Evolutionary conservation across 2,113 vertebrate genomes (phyloP).

Genomic region (Lichenostomus cassidix): DNA sequence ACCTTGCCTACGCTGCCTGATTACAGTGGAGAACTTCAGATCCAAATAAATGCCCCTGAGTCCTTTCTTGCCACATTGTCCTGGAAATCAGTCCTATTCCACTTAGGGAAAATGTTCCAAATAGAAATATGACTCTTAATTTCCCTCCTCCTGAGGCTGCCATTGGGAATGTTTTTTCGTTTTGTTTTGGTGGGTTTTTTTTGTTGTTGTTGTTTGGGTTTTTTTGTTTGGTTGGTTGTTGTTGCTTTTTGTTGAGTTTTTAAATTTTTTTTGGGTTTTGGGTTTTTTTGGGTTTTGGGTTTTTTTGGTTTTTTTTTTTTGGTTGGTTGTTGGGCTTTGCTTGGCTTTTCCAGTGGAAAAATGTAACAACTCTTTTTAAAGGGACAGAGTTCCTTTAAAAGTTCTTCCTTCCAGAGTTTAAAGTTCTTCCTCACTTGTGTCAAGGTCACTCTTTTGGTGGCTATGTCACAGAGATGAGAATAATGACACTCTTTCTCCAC

Average conservation of each 20-base stretch:
- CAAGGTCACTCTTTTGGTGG: not conserved
- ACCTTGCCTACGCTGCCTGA: not conserved
- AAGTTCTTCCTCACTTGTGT: not conserved
- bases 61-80: not conserved
- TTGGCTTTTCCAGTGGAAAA: not conserved
- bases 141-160: not conserved
- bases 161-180: too few species aligned
- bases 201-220: not conserved
- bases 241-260: not conserved
- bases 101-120: not conserved
- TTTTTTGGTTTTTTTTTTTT: not conserved
- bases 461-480: not conserved
- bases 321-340: not conserved
- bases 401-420: too few species aligned
- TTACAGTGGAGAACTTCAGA: not conserved
- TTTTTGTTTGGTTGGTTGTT: not conserved
- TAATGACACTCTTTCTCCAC: not conserved
- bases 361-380: not conserved
- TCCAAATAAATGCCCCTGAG: not conserved
- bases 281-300: not conserved
- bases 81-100: not conserved
- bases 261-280: not conserved
- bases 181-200: too few species aligned
- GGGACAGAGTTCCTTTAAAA: not conserved
- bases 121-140: not conserved